Percentiles rank a stretch among this genome's conserved stretches.
Evolutionary conservation across 35 echinoderm and acorn worm species (phyloP).

Genomic region (Lytechinus pictus): DNA sequence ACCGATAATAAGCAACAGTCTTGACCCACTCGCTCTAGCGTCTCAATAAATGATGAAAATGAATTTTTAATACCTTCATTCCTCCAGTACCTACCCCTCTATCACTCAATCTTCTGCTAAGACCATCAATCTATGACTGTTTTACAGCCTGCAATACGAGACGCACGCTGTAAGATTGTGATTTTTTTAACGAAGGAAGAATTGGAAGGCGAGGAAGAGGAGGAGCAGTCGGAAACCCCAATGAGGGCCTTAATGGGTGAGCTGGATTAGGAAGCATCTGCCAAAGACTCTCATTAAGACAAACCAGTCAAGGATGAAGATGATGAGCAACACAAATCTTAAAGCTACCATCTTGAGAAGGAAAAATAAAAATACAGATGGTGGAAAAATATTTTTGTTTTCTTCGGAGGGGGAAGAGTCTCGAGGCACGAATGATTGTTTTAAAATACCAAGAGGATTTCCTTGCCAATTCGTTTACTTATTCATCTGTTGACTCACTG

Average conservation of each 20-base stretch:
- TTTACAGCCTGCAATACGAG: background rate
- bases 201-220: background rate
- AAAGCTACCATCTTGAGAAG: background rate
- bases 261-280: conserved; percentile 10
- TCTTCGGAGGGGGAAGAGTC: background rate
- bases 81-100: background rate
- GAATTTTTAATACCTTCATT: conserved; percentile 14
- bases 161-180: background rate
- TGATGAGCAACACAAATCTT: conserved; percentile 20
- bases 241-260: background rate
- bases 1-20: background rate
- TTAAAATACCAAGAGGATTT: background rate
- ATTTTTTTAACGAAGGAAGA: conserved; percentile 10
- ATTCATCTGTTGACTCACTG: background rate
- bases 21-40: background rate
- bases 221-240: background rate
- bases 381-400: background rate
- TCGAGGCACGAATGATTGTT: no score
- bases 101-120: conserved; percentile 7
- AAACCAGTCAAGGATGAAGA: conserved; percentile 21
- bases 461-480: background rate
- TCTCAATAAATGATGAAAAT: background rate
- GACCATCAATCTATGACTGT: conserved; percentile 3
- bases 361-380: background rate
- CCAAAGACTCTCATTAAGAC: conserved; percentile 29